Percentiles rank a stretch among this genome's conserved stretches.
These are phyloP conservation scores for Eupithecia subfuscata DNA, from an alignment of 2,888 invertebrate species.

Conservation along the genomic window DNA sequence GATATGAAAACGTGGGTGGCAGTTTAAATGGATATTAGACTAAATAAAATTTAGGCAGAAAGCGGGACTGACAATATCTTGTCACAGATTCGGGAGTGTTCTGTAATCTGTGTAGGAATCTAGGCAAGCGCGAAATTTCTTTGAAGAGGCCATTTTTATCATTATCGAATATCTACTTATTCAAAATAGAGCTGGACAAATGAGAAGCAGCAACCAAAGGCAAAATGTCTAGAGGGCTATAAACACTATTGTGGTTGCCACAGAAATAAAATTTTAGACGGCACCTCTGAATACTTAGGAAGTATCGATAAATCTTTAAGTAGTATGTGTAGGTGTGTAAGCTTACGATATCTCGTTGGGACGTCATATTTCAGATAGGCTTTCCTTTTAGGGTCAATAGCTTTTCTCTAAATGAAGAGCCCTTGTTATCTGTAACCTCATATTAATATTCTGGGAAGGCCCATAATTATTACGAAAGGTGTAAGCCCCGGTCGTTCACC, in stretches of 20 bases:
- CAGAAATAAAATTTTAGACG: not conserved
- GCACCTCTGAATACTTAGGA: not conserved
- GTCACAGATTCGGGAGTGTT: not conserved
- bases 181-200: not conserved
- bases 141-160: not conserved
- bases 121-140: not conserved
- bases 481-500: slow-evolving; percentile 10
- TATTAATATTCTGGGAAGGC: not conserved
- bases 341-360: not conserved
- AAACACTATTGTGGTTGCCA: not conserved
- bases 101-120: too few species aligned
- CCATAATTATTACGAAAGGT: slow-evolving; percentile 2
- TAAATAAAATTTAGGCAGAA: not conserved
- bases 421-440: not conserved
- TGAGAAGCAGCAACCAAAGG: not conserved
- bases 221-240: not conserved
- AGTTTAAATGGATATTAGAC: not conserved
- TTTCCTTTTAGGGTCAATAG: not conserved
- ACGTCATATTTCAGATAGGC: not conserved
- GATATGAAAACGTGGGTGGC: not conserved
- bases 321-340: not conserved
- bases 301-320: not conserved
- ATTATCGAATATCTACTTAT: not conserved
- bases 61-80: not conserved
- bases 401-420: not conserved